phyloP scores from a whole-genome alignment of 2,888 invertebrate species.

The Pandemis heparana region DNA sequence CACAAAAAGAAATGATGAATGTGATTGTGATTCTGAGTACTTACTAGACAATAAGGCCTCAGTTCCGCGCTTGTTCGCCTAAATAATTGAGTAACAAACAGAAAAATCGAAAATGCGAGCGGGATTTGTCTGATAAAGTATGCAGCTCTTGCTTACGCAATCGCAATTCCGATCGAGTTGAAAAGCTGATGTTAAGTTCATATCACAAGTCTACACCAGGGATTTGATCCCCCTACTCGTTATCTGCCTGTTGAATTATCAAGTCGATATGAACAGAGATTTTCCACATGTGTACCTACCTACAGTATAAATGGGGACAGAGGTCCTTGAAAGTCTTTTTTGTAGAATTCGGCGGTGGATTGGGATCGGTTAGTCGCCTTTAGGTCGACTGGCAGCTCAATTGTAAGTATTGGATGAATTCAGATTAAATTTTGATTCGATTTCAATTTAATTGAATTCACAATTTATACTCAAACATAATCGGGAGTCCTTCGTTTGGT shows the following conservation, averaged over 20 bases:
- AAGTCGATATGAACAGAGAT: constrained; percentile 24
- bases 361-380: constrained; percentile 12
- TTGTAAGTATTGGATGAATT: constrained; percentile 16
- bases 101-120: background rate
- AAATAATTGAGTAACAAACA: no score
- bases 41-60: no score
- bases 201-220: constrained; percentile 21
- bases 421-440: constrained; percentile 17
- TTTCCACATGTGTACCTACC: constrained; percentile 3
- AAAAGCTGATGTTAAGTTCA: constrained; percentile 32
- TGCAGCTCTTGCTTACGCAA: no score
- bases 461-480: background rate
- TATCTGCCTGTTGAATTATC: constrained; percentile 20
- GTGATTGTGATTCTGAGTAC: no score
- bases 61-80: no score
- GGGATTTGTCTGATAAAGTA: background rate
- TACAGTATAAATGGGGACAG: constrained; percentile 23
- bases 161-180: constrained; percentile 22
- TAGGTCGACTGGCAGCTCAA: constrained; percentile 12
- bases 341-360: background rate
- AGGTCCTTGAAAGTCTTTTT: constrained; percentile 13
- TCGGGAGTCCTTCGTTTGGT: no score
- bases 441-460: constrained; percentile 15
- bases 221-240: constrained; percentile 25
- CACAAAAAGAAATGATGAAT: no score